These are phyloP conservation scores for Myotis yumanensis DNA, from an alignment of 2,113 vertebrate species.

Conservation along the genomic window DNA sequence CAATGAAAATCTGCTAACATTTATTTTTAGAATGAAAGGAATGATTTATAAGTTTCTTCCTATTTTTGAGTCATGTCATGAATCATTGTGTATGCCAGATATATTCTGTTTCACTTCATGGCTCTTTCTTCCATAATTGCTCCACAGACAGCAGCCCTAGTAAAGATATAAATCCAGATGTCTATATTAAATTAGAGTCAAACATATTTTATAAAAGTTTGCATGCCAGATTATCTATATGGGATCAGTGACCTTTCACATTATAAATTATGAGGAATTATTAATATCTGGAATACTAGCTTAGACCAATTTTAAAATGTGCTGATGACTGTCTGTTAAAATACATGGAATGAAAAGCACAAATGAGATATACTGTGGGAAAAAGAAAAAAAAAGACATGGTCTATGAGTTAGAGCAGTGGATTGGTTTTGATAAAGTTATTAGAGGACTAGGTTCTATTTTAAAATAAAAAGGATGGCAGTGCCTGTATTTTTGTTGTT, in stretches of 20 bases:
- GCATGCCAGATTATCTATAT: background rate
- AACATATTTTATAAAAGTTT: constrained; percentile 43
- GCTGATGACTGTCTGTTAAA: background rate
- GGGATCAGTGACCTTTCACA: background rate
- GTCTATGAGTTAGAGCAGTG: background rate
- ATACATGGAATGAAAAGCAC: background rate
- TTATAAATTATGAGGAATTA: background rate
- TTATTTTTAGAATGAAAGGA: constrained; percentile 60
- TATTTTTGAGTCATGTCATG: constrained; percentile 14
- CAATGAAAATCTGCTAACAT: constrained; percentile 1
- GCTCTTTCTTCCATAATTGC: constrained; percentile 19
- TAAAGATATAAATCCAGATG: background rate
- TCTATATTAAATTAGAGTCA: background rate
- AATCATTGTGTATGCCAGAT: background rate
- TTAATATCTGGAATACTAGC: background rate
- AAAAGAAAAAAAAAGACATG: background rate
- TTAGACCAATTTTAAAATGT: background rate
- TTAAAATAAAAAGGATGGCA: background rate
- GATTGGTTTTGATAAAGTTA: background rate
- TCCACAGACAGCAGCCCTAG: background rate
- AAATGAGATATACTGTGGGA: background rate
- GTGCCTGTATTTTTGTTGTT: no score
- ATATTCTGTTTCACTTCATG: background rate
- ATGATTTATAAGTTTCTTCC: constrained; percentile 53
- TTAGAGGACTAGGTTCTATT: background rate